A percentile compares a stretch with the other conserved stretches of the same genome.
phyloP scores from a whole-genome alignment of 2,113 vertebrate species.

The Xenopus laevis region DNA sequence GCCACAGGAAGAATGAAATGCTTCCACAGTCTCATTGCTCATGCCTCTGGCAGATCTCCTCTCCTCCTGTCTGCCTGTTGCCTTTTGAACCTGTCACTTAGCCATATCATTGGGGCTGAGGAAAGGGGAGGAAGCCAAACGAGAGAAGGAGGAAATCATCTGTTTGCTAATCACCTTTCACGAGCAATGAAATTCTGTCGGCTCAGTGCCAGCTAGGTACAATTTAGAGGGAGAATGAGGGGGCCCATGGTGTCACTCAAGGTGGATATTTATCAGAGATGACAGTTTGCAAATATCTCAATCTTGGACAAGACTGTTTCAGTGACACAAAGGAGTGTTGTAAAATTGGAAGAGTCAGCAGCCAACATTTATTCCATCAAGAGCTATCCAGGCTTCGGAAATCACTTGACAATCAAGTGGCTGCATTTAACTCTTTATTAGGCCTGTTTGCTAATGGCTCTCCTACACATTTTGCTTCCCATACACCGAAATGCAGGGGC shows the following conservation, averaged over 20 bases:
- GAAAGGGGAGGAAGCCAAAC: conserved; percentile 31
- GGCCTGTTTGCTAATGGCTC: background rate
- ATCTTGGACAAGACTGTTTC: conserved; percentile 81
- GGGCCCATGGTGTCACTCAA: conserved; percentile 71
- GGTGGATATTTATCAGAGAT: conserved; percentile 93
- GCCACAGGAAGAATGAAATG: conserved; percentile 57
- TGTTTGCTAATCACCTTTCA: conserved; percentile 71
- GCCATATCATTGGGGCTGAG: conserved; percentile 54
- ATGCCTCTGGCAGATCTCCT: conserved; percentile 58
- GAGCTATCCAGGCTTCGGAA: conserved; percentile 76
- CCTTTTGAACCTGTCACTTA: conserved; percentile 60
- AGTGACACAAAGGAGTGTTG: conserved; percentile 79
- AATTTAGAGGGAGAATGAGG: conserved; percentile 61
- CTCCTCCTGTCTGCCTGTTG: conserved; percentile 60
- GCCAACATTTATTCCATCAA: conserved; percentile 91
- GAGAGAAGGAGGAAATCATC: conserved; percentile 54
- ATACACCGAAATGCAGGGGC: no score
- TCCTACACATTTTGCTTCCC: background rate
- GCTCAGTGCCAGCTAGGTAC: conserved; percentile 64
- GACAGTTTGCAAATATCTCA: conserved; percentile 99
- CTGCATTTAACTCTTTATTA: conserved; percentile 39
- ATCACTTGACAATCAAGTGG: conserved; percentile 69
- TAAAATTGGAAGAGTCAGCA: conserved; percentile 94
- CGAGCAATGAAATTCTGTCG: conserved; percentile 67
- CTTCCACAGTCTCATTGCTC: conserved; percentile 55